Percentiles rank a stretch among this genome's conserved stretches.
phyloP scores from a whole-genome alignment of 37 sponge, comb jelly and placozoan species.

The Halisarca cf. caerulea region DNA sequence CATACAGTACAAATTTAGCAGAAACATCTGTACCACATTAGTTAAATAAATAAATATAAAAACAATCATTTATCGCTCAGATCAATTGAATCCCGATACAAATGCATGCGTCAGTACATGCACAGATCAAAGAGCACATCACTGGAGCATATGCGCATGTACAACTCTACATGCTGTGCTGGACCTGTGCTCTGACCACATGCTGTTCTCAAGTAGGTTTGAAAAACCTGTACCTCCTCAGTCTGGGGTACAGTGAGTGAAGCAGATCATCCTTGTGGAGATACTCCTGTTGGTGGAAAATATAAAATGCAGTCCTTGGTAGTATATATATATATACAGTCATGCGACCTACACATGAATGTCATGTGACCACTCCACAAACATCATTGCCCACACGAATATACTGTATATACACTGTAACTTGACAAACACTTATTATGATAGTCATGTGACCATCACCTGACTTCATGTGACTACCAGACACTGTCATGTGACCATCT shows the following conservation, averaged over 20 bases:
- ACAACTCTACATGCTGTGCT: no score
- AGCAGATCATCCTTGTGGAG: conserved; percentile 18
- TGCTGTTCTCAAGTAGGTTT: not conserved
- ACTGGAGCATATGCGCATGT: no score
- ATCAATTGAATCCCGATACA: no score
- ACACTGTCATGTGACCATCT: no score
- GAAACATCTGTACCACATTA: not conserved
- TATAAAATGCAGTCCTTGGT: no score
- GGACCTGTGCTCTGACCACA: not conserved
- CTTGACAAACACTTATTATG: no score
- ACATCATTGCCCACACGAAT: not conserved
- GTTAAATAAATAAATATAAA: no score
- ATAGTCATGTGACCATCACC: not conserved
- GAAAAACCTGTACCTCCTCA: conserved; percentile 3
- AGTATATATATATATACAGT: not conserved
- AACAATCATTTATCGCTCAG: no score
- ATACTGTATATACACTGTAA: no score
- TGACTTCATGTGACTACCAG: not conserved
- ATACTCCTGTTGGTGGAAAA: conserved; percentile 7
- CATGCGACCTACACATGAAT: not conserved
- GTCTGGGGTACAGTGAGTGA: not conserved
- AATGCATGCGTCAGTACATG: no score
- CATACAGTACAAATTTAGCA: not conserved
- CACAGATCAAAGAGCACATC: no score
- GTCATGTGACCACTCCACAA: not conserved